Evolutionary conservation across 2,113 vertebrate species (phyloP).

Genomic region (Perca fluviatilis): DNA sequence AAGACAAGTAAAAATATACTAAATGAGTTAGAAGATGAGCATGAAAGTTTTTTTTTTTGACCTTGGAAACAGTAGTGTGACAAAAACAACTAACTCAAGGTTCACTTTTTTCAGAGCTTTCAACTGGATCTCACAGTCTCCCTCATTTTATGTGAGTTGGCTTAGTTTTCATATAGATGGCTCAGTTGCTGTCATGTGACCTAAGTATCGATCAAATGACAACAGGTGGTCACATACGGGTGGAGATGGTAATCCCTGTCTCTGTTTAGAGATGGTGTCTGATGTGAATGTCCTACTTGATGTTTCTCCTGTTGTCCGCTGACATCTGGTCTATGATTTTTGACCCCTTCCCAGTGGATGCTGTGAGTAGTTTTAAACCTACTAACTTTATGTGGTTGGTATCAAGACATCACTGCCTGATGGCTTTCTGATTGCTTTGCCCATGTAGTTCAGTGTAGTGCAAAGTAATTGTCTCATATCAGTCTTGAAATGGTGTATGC

Average conservation of each 20-base stretch:
- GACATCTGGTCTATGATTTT: not conserved
- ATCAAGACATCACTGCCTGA: too few species aligned
- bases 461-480: too few species aligned
- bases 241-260: not conserved
- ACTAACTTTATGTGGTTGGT: not conserved
- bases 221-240: not conserved
- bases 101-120: slow-evolving; percentile 4
- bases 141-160: not conserved
- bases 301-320: too few species aligned
- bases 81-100: slow-evolving; percentile 1
- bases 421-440: not conserved
- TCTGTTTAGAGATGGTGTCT: not conserved
- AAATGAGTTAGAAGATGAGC: slow-evolving; percentile 3
- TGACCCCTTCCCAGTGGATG: not conserved
- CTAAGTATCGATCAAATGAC: not conserved
- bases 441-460: not conserved
- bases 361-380: not conserved
- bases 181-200: not conserved
- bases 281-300: not conserved
- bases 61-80: not conserved
- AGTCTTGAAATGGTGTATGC: too few species aligned
- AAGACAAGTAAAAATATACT: not conserved
- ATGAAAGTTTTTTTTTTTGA: not conserved
- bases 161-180: not conserved
- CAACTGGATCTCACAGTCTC: not conserved